Conservation (phyloP, 2,888 invertebrate species). For the Epirrhoe tristata region DNA sequence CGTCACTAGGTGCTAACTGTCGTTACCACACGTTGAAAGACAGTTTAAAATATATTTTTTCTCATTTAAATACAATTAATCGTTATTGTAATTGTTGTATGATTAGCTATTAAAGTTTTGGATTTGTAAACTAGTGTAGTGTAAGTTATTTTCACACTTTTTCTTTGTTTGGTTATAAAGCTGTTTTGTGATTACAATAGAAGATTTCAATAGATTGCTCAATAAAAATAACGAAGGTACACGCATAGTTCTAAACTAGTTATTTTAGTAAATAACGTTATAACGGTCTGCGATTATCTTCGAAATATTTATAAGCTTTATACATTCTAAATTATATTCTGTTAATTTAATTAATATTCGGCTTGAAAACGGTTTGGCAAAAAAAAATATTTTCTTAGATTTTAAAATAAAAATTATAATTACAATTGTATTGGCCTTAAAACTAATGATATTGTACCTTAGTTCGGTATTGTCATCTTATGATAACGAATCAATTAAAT, state of each 20-base stretch:
- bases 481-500: constrained; percentile 54
- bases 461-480: constrained; percentile 46
- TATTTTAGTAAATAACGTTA: constrained; percentile 27
- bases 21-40: constrained; percentile 2
- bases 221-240: constrained; percentile 36
- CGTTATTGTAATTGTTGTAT: constrained; percentile 16
- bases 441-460: constrained; percentile 30
- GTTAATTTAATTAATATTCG: constrained; percentile 12
- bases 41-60: constrained; percentile 3
- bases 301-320: constrained; percentile 32
- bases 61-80: constrained; percentile 3
- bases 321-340: constrained; percentile 18
- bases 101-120: constrained; percentile 19
- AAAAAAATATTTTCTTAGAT: constrained; percentile 25
- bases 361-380: constrained; percentile 13
- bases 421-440: constrained; percentile 36
- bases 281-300: constrained; percentile 23
- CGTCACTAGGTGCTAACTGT: constrained; percentile 43
- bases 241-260: constrained; percentile 32
- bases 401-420: constrained; percentile 23
- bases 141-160: constrained; percentile 13
- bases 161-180: constrained; percentile 3
- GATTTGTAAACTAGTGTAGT: constrained; percentile 20
- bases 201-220: constrained; percentile 38
- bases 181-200: constrained; percentile 30